These are phyloP conservation scores for Acanthurus tractus DNA, from an alignment of 2,797 vertebrate species.

Conservation along the genomic window DNA sequence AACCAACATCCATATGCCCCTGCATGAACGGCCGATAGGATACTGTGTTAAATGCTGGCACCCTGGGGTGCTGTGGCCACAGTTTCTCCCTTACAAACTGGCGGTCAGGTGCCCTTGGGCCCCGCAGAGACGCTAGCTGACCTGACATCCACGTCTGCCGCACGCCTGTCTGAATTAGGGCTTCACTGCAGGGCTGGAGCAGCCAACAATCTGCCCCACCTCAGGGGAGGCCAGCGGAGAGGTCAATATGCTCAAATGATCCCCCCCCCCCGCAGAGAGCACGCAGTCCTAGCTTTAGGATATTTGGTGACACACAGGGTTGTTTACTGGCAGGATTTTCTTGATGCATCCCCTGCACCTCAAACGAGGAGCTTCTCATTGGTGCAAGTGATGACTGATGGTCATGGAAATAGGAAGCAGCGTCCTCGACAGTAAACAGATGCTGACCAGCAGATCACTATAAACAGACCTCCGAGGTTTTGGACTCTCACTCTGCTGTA, in stretches of 20 bases:
- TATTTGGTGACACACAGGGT: constrained; percentile 48
- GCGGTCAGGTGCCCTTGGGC: constrained; percentile 57
- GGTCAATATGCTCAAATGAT: constrained; percentile 70
- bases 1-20: constrained; percentile 24
- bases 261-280: constrained; percentile 31
- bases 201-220: constrained; percentile 37
- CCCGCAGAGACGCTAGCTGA: constrained; percentile 50
- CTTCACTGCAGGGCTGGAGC: constrained; percentile 17
- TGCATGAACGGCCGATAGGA: constrained; percentile 5
- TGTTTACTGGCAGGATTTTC: constrained; percentile 60
- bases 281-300: constrained; percentile 58
- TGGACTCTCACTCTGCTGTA: constrained; percentile 16
- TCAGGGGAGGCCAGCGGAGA: constrained; percentile 36
- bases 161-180: constrained; percentile 63
- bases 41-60: constrained; percentile 31
- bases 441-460: constrained; percentile 76
- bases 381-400: constrained; percentile 54
- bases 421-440: constrained; percentile 67
- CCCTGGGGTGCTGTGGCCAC: constrained; percentile 38
- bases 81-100: constrained; percentile 37
- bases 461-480: constrained; percentile 57
- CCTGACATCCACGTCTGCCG: constrained; percentile 67
- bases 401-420: constrained; percentile 51
- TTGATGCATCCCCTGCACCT: constrained; percentile 50
- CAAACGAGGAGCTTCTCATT: constrained; percentile 45